phyloP scores from a whole-genome alignment of 2,797 vertebrate species.

The Cossypha polioptera region DNA sequence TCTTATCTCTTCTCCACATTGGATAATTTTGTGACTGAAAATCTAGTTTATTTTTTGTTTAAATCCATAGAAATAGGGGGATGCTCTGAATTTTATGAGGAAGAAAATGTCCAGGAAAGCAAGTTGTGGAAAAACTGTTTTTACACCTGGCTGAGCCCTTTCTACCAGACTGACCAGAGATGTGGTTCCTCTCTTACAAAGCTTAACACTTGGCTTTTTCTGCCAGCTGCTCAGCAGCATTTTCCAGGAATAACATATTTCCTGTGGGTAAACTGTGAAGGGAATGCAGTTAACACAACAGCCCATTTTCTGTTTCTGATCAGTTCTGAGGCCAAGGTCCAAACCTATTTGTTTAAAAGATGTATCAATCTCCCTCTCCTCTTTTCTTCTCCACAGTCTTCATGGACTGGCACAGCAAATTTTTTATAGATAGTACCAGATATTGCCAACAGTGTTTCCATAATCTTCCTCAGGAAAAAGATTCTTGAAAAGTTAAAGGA shows the following conservation, averaged over 20 bases:
- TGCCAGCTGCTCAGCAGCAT: not conserved
- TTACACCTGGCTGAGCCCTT: not conserved
- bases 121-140: not conserved
- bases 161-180: not conserved
- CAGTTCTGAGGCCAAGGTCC: not conserved
- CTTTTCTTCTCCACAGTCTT: not conserved
- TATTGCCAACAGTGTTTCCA: not conserved
- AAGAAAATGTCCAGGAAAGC: not conserved
- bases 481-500: not conserved
- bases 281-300: not conserved
- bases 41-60: not conserved
- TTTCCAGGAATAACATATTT: conserved; percentile 6
- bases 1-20: not conserved
- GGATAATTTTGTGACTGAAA: not conserved
- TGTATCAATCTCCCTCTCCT: not conserved
- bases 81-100: not conserved
- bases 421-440: not conserved
- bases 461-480: not conserved
- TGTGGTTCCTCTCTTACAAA: not conserved
- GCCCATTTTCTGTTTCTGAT: not conserved
- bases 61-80: not conserved
- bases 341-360: not conserved
- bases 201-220: not conserved
- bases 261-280: not conserved
- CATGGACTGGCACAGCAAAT: not conserved